Percentiles rank a stretch among this genome's conserved stretches.
Evolutionary conservation across 2,113 vertebrate genomes (phyloP).

Genomic region (Nibea albiflora): DNA sequence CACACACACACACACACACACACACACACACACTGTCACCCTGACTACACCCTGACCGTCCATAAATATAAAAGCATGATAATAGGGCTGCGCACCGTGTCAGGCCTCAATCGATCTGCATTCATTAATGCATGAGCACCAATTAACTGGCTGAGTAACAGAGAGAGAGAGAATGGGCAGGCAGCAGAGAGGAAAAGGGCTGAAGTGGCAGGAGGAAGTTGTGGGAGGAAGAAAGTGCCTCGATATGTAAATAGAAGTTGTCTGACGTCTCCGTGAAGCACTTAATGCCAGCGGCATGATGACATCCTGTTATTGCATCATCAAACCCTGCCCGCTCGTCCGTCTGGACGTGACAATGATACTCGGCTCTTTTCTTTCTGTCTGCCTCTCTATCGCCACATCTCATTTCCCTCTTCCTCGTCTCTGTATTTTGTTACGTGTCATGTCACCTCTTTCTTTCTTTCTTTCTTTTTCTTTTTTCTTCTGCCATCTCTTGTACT

Average conservation of each 20-base stretch:
- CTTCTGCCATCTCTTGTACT: not conserved
- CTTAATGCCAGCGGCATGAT: constrained; percentile 67
- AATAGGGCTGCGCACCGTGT: constrained; percentile 56
- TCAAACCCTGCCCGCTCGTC: constrained; percentile 47
- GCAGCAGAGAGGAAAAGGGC: constrained; percentile 3
- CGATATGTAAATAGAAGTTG: constrained; percentile 53
- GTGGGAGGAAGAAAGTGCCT: not conserved
- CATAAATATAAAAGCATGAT: constrained; percentile 74
- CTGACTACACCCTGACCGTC: constrained; percentile 47
- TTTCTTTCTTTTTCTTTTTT: not conserved
- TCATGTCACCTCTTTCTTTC: not conserved
- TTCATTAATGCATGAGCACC: constrained; percentile 77
- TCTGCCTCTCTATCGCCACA: not conserved
- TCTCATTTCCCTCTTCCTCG: not conserved
- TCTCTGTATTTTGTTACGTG: not conserved
- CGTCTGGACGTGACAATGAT: constrained; percentile 49
- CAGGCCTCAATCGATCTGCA: constrained; percentile 69
- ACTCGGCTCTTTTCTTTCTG: not conserved
- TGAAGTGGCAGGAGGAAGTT: constrained; percentile 6
- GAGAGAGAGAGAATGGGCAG: constrained; percentile 14
- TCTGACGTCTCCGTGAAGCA: constrained; percentile 57
- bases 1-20: constrained; percentile 34
- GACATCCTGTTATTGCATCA: constrained; percentile 69
- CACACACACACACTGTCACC: constrained; percentile 13
- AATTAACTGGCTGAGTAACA: constrained; percentile 73